Base-by-base conservation (phyloP, 2,113 vertebrate species). In the Oplegnathus fasciatus region DNA sequence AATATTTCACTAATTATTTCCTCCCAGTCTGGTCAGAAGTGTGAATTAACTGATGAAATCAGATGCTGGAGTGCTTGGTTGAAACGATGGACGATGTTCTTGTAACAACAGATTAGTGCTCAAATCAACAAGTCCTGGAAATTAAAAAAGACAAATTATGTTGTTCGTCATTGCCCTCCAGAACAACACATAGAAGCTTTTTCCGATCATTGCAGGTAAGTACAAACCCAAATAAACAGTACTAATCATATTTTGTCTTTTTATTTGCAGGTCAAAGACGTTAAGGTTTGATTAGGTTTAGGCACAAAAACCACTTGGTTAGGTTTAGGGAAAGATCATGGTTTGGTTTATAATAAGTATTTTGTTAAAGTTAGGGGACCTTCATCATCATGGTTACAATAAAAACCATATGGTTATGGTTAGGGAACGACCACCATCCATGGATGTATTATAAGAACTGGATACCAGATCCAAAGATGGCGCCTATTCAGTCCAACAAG, bases 1-100 rank as follows among this genome's bases (percentile, higher is more conserved):
- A 30, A 14, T 42, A 34, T 40, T 75, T 58, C 28, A 32, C n/a
- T 54, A 37, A 86, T 78, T 22, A 24, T 60, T 69, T 67, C 10
- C 48, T 44, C 6, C 8, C 42, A 7, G 15, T 78, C 78, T 75
- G 50, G n/a, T 34, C 61, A 64, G 48, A 74, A 30, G 32, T 37
- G 40, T 40, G 13, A 69, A 42, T 17, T 32, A 50, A 69, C 37
- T 40, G 22, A 3, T 26, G 6, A 67, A 67, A 26, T 68, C n/a
- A 18, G 28, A 46, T 14, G 14, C 24, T 62, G 60, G 37, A 37
- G 37, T 37, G 37, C 37, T 37, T 37, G 37, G 18, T 10, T 37
- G 20, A 64, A 37, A 24, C 18, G 2, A 32, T 18, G 6, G 26
- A 60, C 57, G 7, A 50, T 20, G 48, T 50, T 50, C 5, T 20